Conservation (phyloP, 2,888 invertebrate genomes). For the Agriopis marginaria region DNA sequence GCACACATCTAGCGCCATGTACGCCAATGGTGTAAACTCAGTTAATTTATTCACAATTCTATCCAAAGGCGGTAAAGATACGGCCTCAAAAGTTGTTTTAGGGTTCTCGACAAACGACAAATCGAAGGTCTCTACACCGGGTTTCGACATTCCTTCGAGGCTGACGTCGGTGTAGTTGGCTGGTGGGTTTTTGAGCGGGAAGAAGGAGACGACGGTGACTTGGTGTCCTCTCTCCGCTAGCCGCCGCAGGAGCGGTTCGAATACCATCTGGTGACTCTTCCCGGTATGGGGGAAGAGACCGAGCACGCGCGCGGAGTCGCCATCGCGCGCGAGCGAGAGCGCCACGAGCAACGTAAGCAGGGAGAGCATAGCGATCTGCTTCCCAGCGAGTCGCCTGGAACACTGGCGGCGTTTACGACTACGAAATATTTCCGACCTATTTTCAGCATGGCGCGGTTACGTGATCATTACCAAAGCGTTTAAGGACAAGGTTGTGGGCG, state of each 20-base stretch:
- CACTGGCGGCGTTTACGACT: slow-evolving; percentile 44
- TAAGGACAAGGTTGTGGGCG: slow-evolving; percentile 16
- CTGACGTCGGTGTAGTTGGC: slow-evolving; percentile 77
- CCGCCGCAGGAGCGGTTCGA: slow-evolving; percentile 83
- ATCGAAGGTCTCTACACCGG: slow-evolving; percentile 71
- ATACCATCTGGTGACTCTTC: slow-evolving; percentile 88
- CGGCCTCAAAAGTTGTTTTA: slow-evolving; percentile 51
- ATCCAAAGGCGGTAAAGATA: slow-evolving; percentile 55
- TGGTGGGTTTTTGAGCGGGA: slow-evolving; percentile 80
- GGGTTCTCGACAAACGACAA: slow-evolving; percentile 60
- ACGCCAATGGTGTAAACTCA: slow-evolving; percentile 65
- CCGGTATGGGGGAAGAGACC: slow-evolving; percentile 87
- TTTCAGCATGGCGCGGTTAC: slow-evolving; percentile 48
- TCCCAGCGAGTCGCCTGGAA: slow-evolving; percentile 45
- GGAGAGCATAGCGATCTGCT: slow-evolving; percentile 63
- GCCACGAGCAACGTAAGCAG: slow-evolving; percentile 52
- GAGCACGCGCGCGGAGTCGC: slow-evolving; percentile 79
- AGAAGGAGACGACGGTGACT: slow-evolving; percentile 87
- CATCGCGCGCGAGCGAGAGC: slow-evolving; percentile 58
- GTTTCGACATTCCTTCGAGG: slow-evolving; percentile 68
- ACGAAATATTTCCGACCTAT: slow-evolving; percentile 41
- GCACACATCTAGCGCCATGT: slow-evolving; percentile 70
- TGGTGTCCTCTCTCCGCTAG: slow-evolving; percentile 87
- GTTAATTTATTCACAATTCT: slow-evolving; percentile 58
- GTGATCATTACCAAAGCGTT: slow-evolving; percentile 23